Conservation (phyloP, 2,888 invertebrate genomes). For the Camptogramma bilineatum region DNA sequence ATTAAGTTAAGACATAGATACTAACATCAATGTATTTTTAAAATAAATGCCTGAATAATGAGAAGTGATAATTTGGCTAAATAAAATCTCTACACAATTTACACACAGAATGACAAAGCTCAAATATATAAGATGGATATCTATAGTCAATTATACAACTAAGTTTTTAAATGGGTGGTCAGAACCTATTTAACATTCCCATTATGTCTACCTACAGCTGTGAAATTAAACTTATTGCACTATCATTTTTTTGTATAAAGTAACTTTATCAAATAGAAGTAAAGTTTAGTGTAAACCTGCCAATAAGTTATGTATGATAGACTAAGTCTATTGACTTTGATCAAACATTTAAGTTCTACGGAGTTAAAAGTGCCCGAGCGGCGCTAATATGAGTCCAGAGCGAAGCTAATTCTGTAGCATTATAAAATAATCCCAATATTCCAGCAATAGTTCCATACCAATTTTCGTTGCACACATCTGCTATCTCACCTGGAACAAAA, state of each 20-base stretch:
- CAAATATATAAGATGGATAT: slow-evolving; percentile 50
- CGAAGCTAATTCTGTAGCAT: slow-evolving; percentile 68
- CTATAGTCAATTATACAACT: slow-evolving; percentile 50
- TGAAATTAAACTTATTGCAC: slow-evolving; percentile 26
- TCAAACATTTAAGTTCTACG: slow-evolving; percentile 37
- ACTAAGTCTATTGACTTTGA: slow-evolving; percentile 35
- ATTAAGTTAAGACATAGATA: slow-evolving; percentile 45
- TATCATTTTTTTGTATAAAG: slow-evolving; percentile 33
- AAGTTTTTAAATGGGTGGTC: slow-evolving; percentile 47
- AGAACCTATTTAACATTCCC: slow-evolving; percentile 46
- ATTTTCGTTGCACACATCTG: slow-evolving; percentile 82
- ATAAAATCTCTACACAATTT: slow-evolving; percentile 36
- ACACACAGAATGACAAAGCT: slow-evolving; percentile 56
- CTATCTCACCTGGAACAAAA: slow-evolving; percentile 57
- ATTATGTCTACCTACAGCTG: slow-evolving; percentile 32
- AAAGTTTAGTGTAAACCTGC: slow-evolving; percentile 34
- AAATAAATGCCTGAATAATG: slow-evolving; percentile 65
- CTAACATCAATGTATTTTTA: slow-evolving; percentile 51
- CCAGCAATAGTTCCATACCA: slow-evolving; percentile 76
- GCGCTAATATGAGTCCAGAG: slow-evolving; percentile 61
- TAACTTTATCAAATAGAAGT: slow-evolving; percentile 35
- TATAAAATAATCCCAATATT: slow-evolving; percentile 74
- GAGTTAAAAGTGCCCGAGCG: slow-evolving; percentile 51
- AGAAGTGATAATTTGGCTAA: slow-evolving; percentile 46
- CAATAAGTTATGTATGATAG: slow-evolving; percentile 22